Evolutionary conservation across 2,888 invertebrate species (phyloP), one percentile per base, ranked within the genome.

Genomic region (Polydrusus pterygomalis): DNA sequence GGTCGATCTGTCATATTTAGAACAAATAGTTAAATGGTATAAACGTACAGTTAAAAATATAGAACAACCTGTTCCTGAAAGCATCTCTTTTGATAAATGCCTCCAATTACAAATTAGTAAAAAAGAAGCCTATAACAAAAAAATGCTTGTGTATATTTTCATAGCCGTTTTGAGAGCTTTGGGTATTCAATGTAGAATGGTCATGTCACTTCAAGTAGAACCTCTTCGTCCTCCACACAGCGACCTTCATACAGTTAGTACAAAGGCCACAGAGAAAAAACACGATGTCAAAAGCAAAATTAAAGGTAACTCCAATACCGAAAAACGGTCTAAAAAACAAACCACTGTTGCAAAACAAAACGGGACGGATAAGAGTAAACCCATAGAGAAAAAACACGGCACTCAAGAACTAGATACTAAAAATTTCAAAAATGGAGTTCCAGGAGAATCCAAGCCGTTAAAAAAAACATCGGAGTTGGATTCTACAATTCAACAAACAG

Each of bases 1-100:
- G 81, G 90, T 92, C 0, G 93, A 95, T 84, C 88, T 95, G 47
- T 91, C 91, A 79, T 96, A 96, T 88, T 87, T 96, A 70, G 93
- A 94, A 87, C 92, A 93, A 83, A 92, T 97, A 78, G 90, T 93
- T 6, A 90, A 90, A 65, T 97, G 96, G 96, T 97, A 92, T 82
- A 91, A 90, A 81, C 91, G 91, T 79, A 89, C 90, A 70, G 88
- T 95, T 18, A 89, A 87, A 77, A 80, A 93, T 43, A 89, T 89
- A 75, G 90, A 91, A 79, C 90, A 91, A 77, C 10, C 70, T 20
- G 63, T 64, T 10, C 76, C 77, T 0, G 69, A 83, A 78, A 47
- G 82, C 84, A 30, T 79, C 82, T 17, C 77, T 7, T 85, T 92
- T 1, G 88, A 88, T 81, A 83, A 88, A 38, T 87, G 89, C 63